phyloP scores from a whole-genome alignment of 2,797 vertebrate species.

The Agapornis canus region DNA sequence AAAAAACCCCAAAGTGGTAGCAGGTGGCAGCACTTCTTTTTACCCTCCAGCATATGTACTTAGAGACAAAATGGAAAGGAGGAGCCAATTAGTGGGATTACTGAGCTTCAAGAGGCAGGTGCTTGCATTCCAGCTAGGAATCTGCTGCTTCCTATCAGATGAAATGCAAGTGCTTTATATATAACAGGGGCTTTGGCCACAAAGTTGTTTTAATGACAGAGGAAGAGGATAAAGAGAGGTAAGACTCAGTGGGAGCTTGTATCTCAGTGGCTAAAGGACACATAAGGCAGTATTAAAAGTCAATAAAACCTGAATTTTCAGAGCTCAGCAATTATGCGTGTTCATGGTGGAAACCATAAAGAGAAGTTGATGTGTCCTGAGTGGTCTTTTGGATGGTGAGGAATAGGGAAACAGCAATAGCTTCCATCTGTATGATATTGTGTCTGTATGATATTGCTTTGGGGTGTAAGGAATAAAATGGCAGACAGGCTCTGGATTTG shows the following conservation, averaged over 20 bases:
- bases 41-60: conserved; percentile 34
- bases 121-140: conserved; percentile 38
- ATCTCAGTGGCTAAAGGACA: neutral
- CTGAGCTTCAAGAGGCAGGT: conserved; percentile 59
- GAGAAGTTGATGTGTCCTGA: neutral
- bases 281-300: neutral
- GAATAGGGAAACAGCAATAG: fast-evolving
- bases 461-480: neutral
- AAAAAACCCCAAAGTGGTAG: neutral
- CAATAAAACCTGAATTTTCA: neutral
- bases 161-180: conserved; percentile 7
- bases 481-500: neutral
- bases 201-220: conserved; percentile 9
- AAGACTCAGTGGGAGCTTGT: neutral
- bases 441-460: neutral
- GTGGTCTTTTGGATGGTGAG: neutral
- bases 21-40: conserved; percentile 53
- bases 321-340: neutral
- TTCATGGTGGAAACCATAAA: neutral
- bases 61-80: conserved; percentile 51
- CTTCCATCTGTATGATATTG: neutral
- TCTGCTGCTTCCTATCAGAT: neutral
- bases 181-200: neutral
- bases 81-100: conserved; percentile 60
- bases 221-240: neutral